Conservation (phyloP, 1,140 invertebrate genomes). For the Saccostrea cuccullata region DNA sequence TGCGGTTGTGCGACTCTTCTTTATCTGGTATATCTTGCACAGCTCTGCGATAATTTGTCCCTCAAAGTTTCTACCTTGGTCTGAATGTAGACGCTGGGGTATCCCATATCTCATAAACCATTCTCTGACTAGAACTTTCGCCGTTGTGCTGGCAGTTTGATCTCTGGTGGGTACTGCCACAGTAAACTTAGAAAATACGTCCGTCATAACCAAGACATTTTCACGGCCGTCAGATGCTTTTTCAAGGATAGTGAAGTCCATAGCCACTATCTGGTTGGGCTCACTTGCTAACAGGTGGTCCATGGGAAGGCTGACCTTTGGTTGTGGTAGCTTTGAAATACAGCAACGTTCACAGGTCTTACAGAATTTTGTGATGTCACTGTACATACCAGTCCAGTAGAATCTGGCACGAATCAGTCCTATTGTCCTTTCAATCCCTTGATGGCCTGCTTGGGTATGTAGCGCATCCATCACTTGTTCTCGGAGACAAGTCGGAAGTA, state of each 20-base stretch:
- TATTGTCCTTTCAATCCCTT: slow-evolving; percentile 33
- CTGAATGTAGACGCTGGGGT: slow-evolving; percentile 36
- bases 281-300: slow-evolving; percentile 48
- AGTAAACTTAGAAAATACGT: slow-evolving; percentile 46
- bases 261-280: slow-evolving; percentile 56
- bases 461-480: slow-evolving; percentile 28
- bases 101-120: slow-evolving; percentile 45
- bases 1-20: slow-evolving; percentile 34
- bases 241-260: slow-evolving; percentile 56
- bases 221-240: slow-evolving; percentile 50
- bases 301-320: slow-evolving; percentile 40
- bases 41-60: slow-evolving; percentile 43
- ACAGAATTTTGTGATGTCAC: slow-evolving; percentile 32
- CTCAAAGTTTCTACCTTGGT: slow-evolving; percentile 48
- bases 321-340: slow-evolving; percentile 41
- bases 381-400: slow-evolving; percentile 42
- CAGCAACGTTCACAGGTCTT: slow-evolving; percentile 40
- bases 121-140: slow-evolving; percentile 16
- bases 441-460: slow-evolving; percentile 51
- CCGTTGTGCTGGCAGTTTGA: slow-evolving; percentile 40
- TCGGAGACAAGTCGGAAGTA: not conserved
- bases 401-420: slow-evolving; percentile 34
- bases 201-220: slow-evolving; percentile 59
- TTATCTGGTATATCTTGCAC: slow-evolving; percentile 54
- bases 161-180: slow-evolving; percentile 37